A percentile compares a stretch with the other conserved stretches of the same genome.
phyloP scores from a whole-genome alignment of 2,888 invertebrate species.

The Syritta pipiens region DNA sequence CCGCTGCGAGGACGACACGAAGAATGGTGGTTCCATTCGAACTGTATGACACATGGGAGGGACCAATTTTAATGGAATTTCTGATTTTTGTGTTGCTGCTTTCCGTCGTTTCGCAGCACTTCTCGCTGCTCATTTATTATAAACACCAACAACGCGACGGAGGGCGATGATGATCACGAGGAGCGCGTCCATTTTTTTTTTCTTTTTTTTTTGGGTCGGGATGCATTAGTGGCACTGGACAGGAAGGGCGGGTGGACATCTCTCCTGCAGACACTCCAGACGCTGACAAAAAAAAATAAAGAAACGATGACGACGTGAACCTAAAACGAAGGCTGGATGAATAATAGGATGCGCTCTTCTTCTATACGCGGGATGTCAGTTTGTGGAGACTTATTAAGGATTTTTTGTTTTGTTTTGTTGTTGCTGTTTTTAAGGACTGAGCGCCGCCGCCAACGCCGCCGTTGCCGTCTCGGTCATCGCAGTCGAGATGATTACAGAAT shows the following conservation, averaged over 20 bases:
- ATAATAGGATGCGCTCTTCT: conserved; percentile 50
- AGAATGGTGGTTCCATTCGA: conserved; percentile 66
- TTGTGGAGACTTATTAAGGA: conserved; percentile 54
- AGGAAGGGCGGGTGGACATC: conserved; percentile 63
- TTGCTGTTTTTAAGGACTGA: background rate
- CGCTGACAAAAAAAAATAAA: no score
- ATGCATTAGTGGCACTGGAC: conserved; percentile 56
- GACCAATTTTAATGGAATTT: conserved; percentile 70
- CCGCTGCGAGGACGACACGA: conserved; percentile 37
- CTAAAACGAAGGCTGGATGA: conserved; percentile 35
- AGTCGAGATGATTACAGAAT: conserved; percentile 45
- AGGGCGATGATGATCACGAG: conserved; percentile 29
- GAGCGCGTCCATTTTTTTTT: conserved; percentile 42
- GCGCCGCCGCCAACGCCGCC: conserved; percentile 5
- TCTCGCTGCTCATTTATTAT: conserved; percentile 54
- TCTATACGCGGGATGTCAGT: background rate
- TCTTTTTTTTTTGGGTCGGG: no score
- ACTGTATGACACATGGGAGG: conserved; percentile 70
- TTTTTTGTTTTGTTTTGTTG: conserved; percentile 7
- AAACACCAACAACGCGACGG: conserved; percentile 1
- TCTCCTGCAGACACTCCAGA: conserved; percentile 35
- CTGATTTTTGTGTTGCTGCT: conserved; percentile 46
- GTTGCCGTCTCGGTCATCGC: background rate
- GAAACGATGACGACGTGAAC: no score
- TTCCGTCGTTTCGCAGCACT: conserved; percentile 15